Conservation (phyloP, 2,888 invertebrate species). For the Drosophila leonis region DNA sequence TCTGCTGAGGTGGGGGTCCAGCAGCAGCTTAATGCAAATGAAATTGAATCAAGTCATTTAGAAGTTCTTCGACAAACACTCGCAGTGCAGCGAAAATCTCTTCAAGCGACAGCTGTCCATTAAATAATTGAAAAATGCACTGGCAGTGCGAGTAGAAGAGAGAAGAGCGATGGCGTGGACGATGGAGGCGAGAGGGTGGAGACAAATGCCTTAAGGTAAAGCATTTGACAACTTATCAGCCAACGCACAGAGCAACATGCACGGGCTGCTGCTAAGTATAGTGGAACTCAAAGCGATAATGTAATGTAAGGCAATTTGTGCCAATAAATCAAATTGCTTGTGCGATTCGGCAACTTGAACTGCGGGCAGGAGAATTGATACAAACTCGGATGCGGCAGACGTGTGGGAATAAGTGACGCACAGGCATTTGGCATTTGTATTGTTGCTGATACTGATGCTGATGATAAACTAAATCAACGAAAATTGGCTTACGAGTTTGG, state of each 20-base stretch:
- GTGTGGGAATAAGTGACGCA: constrained; percentile 64
- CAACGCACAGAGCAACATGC: constrained; percentile 22
- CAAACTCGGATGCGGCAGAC: constrained; percentile 47
- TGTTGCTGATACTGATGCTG: constrained; percentile 46
- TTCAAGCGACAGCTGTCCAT: constrained; percentile 41
- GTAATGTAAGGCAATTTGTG: constrained; percentile 77
- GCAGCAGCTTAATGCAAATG: constrained; percentile 44
- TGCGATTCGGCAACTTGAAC: constrained; percentile 37
- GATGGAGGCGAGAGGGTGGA: not conserved
- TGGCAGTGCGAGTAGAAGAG: constrained; percentile 13
- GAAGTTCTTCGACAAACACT: constrained; percentile 41
- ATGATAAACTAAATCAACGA: constrained; percentile 78
- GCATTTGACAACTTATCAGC: constrained; percentile 41
- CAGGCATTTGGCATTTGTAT: constrained; percentile 72
- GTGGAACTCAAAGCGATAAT: constrained; percentile 68
- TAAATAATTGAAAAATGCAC: constrained; percentile 70
- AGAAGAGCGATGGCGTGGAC: not conserved
- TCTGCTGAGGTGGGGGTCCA: constrained; percentile 3
- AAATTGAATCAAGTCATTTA: constrained; percentile 54
- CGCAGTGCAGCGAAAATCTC: constrained; percentile 35
- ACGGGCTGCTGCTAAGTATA: constrained; percentile 35
- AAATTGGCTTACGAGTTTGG: constrained; percentile 72
- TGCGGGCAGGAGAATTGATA: constrained; percentile 34
- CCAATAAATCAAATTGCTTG: constrained; percentile 75
- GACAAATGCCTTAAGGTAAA: constrained; percentile 45